Base-by-base conservation (phyloP, 2,888 invertebrate species). In the Cryptophagus acutangulus region DNA sequence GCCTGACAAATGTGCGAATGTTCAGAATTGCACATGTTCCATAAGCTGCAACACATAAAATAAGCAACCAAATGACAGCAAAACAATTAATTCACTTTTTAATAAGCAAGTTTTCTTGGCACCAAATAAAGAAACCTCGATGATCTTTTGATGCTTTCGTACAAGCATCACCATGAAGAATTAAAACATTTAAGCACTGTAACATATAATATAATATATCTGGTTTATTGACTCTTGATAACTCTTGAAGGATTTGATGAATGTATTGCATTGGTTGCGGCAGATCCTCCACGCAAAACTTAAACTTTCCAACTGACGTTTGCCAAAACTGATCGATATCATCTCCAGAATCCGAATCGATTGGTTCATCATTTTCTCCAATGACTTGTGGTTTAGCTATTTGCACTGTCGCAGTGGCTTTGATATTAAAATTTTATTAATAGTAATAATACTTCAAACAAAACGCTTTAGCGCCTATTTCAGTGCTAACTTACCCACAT, bases 1-100 rank as follows among this genome's bases (percentile, higher is more conserved):
- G 91, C 85, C 64, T 92, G 88, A 53, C 94, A 88, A 53, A 97
- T 89, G 71, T 96, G 93, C 0, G 94, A 94, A 68, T 91, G 86
- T 49, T 89, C 88, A 1, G 93, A 87, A 65, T 89, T 89, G 66
- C 94, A 82, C 38, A 93, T 77, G 60, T 85, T 85, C 96, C 96
- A 97, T 34, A 96, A 73, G 61, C 95, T 95, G n/a, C n/a, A n/a
- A n/a, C n/a, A n/a, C n/a, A n/a, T 29, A 6, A 10, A 8, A 29
- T 5, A 29, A 18, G 4, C 4, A 38, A 40, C 14, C 18, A 12
- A 28, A 31, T 25, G 14, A 62, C 74, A n/a, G n/a, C n/a, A n/a
- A n/a, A n/a, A n/a, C n/a, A n/a, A n/a, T n/a, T n/a, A n/a, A 9
- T 20, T 68, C 70, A 92, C 92, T 89, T 91, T 64, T 91, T 90